Conservation (phyloP, 2,113 vertebrate genomes). For the Ibidorhyncha struthersii region DNA sequence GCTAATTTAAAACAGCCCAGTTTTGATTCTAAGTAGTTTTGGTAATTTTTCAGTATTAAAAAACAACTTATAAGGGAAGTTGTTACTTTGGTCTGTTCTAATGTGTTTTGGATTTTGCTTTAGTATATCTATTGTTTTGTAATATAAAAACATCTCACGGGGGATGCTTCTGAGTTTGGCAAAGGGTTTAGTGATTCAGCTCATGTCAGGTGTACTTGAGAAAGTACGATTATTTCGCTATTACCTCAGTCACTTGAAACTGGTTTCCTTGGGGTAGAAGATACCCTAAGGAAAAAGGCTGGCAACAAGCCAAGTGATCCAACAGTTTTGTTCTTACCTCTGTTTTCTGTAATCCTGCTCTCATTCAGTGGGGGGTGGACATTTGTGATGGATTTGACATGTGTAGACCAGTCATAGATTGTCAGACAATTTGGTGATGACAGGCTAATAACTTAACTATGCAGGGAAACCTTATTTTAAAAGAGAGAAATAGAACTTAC, state of each 20-base stretch:
- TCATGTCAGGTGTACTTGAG: not conserved
- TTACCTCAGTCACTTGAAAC: not conserved
- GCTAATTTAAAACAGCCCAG: not conserved
- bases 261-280: not conserved
- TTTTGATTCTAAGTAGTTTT: not conserved
- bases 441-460: not conserved
- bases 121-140: not conserved
- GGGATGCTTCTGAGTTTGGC: not conserved
- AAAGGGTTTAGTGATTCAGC: not conserved
- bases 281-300: not conserved
- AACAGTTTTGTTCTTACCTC: not conserved
- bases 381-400: not conserved
- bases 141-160: not conserved
- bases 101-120: not conserved
- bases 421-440: not conserved
- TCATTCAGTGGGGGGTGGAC: not conserved
- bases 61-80: not conserved
- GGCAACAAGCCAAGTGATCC: not conserved
- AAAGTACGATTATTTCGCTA: not conserved
- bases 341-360: not conserved
- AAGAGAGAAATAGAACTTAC: not conserved
- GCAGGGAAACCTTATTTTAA: not conserved
- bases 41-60: not conserved
- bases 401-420: not conserved
- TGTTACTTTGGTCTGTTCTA: not conserved